Conservation (phyloP, 2,113 vertebrate genomes). For the Corythornis vintsioides region DNA sequence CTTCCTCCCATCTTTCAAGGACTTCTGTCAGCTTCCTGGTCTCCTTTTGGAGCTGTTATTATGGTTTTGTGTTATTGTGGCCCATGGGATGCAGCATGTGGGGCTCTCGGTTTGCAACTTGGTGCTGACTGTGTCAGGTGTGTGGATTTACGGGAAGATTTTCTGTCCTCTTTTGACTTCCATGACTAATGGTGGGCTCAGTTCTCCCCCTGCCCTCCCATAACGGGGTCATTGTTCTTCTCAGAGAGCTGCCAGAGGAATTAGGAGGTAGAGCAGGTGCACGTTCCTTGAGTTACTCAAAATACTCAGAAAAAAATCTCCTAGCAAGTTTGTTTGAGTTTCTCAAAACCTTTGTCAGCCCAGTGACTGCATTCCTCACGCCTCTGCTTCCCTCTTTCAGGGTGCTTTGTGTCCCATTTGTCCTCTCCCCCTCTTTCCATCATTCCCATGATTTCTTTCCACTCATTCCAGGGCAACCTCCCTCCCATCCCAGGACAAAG, state of each 20-base stretch:
- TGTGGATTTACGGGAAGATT: neutral
- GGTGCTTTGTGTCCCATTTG: fast-evolving
- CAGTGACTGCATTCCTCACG: fast-evolving
- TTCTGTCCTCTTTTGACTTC: neutral
- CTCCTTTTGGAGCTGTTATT: neutral
- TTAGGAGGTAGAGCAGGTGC: neutral
- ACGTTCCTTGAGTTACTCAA: neutral
- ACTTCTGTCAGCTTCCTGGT: neutral
- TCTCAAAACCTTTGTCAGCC: neutral
- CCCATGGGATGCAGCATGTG: neutral
- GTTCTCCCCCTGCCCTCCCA: too few species aligned
- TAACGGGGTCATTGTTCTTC: neutral
- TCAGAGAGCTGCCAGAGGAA: neutral
- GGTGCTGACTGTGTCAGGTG: neutral
- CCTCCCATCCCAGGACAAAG: neutral
- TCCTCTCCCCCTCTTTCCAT: neutral
- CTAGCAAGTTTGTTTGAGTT: neutral
- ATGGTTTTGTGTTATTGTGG: neutral
- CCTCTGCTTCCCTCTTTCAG: neutral
- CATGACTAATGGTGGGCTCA: neutral
- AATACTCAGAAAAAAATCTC: neutral
- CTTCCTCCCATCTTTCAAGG: neutral
- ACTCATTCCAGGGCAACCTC: neutral
- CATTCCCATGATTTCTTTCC: neutral
- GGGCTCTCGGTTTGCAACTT: neutral